Conservation (phyloP, 2,888 invertebrate species). For the Trileptium ribeirensis region DNA sequence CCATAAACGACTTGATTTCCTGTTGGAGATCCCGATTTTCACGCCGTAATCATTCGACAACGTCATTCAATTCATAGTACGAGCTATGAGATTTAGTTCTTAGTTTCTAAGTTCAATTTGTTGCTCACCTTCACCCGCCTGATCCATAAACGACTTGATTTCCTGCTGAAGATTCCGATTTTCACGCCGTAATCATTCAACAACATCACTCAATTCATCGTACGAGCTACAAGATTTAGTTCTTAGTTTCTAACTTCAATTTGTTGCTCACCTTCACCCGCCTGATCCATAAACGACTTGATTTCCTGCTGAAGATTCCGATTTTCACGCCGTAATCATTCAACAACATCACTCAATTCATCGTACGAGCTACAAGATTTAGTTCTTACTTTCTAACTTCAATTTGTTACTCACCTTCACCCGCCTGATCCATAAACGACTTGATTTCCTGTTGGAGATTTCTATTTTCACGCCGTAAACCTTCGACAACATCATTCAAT, state of each 20-base stretch:
- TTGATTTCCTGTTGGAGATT: constrained; percentile 95
- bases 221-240: too few relatives aligned
- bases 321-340: constrained; percentile 97
- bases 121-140: constrained; percentile 86
- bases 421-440: constrained; percentile 97
- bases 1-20: constrained; percentile 98
- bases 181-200: constrained; percentile 94
- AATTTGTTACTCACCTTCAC: constrained; percentile 76
- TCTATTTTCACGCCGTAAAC: constrained; percentile 98
- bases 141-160: constrained; percentile 98
- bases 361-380: too few relatives aligned
- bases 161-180: constrained; percentile 97
- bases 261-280: constrained; percentile 81
- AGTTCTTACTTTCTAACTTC: too few relatives aligned
- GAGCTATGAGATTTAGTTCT: too few relatives aligned
- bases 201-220: constrained; percentile 59
- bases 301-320: constrained; percentile 96
- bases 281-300: constrained; percentile 98
- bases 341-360: constrained; percentile 63
- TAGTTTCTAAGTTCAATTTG: too few relatives aligned
- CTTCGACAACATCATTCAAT: constrained; percentile 68
- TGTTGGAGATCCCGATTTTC: constrained; percentile 97
- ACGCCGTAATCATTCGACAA: constrained; percentile 91
- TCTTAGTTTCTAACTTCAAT: too few relatives aligned
- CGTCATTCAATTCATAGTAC: constrained; percentile 55